Base-by-base conservation (phyloP, 2,888 invertebrate genomes). In the Argynnis bischoffii region DNA sequence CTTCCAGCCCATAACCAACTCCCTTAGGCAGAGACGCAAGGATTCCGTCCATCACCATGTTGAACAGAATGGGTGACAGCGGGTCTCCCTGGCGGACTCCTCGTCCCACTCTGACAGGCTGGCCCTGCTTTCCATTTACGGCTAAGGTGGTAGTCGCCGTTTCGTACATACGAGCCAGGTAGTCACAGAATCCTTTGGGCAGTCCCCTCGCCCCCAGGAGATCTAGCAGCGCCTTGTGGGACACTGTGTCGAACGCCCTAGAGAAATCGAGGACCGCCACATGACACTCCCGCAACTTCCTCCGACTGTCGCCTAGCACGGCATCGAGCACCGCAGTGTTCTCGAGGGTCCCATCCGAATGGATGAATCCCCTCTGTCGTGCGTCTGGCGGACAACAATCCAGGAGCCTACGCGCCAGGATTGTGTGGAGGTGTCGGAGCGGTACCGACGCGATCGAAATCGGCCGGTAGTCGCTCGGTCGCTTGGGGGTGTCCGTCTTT, bases 71-170 rank as follows among this genome's bases (percentile, higher is more conserved):
- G 1, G 85, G 81, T 11, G 82, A 82, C 18, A 87, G 73, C 48
- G 87, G 85, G 72, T 88, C 85, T 0, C 87, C 88, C 73, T 89
- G 89, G 56, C 85, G 81, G 11, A 88, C 87, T 0, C 87, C 86
- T 53, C 84, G 70, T 0, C 75, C 76, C 41, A 78, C 75, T 60
- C 55, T 76, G 16, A 76, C 70, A 67, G 78, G 76, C 21, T 55
- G 65, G 66, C 77, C 75, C 35, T 67, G 71, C 53, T 65, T 16
- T 8, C 70, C 72, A 14, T 70, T 72, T 5, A 73, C 71, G 41
- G 75, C 76, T 63, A 83, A 70, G 64, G 60, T 69, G 2, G 82
- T 82, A n/a, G 77, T 72, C 47, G 81, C 77, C 68, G 80, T 76
- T 16, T 72, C 67, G 69, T 87, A 88, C 11, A 81, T 65, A 14